Evolutionary conservation across 2,113 vertebrate genomes (phyloP), one percentile per base, ranked within the genome.

Genomic region (Cottus gobio): DNA sequence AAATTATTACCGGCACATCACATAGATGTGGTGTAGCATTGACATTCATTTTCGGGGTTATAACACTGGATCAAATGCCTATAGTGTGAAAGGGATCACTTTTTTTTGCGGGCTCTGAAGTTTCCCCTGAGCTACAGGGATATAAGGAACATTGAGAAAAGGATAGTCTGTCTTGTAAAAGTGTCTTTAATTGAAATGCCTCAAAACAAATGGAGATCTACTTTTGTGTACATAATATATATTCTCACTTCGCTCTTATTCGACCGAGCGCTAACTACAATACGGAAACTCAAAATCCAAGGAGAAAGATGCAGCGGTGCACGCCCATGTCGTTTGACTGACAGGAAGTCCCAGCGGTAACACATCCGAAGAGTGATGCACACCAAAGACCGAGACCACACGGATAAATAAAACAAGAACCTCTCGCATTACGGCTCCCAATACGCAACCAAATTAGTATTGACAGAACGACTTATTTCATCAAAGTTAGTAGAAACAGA

Each of bases 331-430:
- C 5, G 24, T 56, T 57, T 75, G 50, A 69, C 18, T 57, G 63
- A 70, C 24, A 69, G 36, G n/a, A 30, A 22, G 30, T 39, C 10
- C 10, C 39, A 69, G 46, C 57, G 48, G 46, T 63, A 20, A 24
- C 31, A 31, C 36, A 46, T 10, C 37, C 22, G 26, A 26, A 37
- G 8, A 34, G 1, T 3, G 20, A 26, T 42, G 36, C 30, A 30
- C 60, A 9, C 46, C 64, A 65, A 58, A 50, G 61, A 65, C 34
- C 1, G 15, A 82, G 42, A 67, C n/a, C 3, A 15, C 13, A 9
- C 37, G 13, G 3, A 22, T 60, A 63, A 80, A 67, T 56, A 65
- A 79, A 72, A 26, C 12, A 28, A 31, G 63, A 73, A 54, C 39
- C 0, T 50, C 18, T 64, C 18, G 26, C 64, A 37, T 63, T 31